A percentile compares a stretch with the other conserved stretches of the same genome.
These are phyloP conservation scores for Australoheros scitulus DNA, from an alignment of 2,113 vertebrate species.

Conservation along the genomic window DNA sequence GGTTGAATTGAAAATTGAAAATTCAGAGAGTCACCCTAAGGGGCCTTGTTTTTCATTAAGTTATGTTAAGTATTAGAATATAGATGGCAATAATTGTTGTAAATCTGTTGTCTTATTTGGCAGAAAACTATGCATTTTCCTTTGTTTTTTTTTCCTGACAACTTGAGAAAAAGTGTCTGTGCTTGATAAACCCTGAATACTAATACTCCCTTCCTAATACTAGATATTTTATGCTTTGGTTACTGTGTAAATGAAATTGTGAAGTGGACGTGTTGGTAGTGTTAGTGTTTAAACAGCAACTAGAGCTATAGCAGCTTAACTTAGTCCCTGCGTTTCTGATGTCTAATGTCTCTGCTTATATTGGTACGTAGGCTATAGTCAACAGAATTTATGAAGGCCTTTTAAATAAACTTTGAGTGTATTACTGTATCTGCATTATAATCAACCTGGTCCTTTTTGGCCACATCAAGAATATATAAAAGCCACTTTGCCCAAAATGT, in stretches of 20 bases:
- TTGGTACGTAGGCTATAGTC: too few relatives aligned
- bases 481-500: too few relatives aligned
- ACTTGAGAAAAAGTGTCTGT: background rate
- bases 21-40: conserved; percentile 1
- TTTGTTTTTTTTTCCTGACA: background rate
- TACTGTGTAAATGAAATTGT: background rate
- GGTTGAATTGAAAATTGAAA: conserved; percentile 20
- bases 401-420: too few relatives aligned
- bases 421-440: too few relatives aligned
- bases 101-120: background rate
- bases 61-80: background rate
- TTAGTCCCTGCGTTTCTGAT: too few relatives aligned
- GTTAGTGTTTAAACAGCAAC: background rate
- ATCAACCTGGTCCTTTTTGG: too few relatives aligned
- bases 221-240: background rate
- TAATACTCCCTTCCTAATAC: background rate
- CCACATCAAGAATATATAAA: too few relatives aligned
- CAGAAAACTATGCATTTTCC: background rate
- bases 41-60: background rate
- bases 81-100: background rate
- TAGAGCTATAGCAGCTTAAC: too few relatives aligned
- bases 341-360: too few relatives aligned
- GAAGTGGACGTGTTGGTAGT: accelerated
- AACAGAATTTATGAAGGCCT: too few relatives aligned
- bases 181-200: background rate